phyloP scores from a whole-genome alignment of 2,888 invertebrate species.

The Lasioglossum villosulum region DNA sequence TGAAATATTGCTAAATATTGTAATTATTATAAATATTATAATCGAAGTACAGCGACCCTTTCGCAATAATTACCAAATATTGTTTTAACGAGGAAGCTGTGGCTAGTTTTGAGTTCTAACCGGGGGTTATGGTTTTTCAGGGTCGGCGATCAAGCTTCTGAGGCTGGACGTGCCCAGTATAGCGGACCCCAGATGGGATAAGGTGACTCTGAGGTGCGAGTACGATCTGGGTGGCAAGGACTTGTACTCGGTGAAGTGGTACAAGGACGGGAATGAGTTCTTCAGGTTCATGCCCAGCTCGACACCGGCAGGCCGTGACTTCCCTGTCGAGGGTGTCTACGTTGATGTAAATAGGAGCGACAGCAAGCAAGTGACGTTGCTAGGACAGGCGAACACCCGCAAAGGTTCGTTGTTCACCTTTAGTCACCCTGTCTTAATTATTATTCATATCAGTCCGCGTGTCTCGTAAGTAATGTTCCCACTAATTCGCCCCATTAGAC shows the following conservation, averaged over 20 bases:
- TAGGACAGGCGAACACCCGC: conserved; percentile 71
- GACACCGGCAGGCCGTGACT: conserved; percentile 70
- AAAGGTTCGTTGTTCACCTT: conserved; percentile 66
- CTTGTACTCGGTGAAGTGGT: conserved; percentile 82
- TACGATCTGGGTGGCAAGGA: conserved; percentile 79
- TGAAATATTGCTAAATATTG: too few relatives aligned
- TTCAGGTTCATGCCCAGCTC: conserved; percentile 79
- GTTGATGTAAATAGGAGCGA: conserved; percentile 79
- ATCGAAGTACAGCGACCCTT: too few relatives aligned
- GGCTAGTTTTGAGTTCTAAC: not conserved
- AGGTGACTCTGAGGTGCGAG: conserved; percentile 76
- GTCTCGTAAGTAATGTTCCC: conserved; percentile 4
- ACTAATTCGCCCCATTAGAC: conserved; percentile 1
- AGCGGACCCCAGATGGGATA: conserved; percentile 79
- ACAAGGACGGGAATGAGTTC: conserved; percentile 79
- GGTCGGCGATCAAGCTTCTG: conserved; percentile 70
- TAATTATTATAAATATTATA: too few relatives aligned
- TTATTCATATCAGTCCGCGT: conserved; percentile 4
- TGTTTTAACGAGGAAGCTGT: not conserved
- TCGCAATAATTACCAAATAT: too few relatives aligned
- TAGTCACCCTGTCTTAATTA: conserved; percentile 15
- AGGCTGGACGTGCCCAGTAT: conserved; percentile 78
- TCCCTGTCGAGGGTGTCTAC: conserved; percentile 72
- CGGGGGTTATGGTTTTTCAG: conserved; percentile 57
- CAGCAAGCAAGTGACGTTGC: conserved; percentile 74